Percentiles rank a stretch among this genome's conserved stretches.
Conservation (phyloP, 2,113 vertebrate species). For the Spea bombifrons region DNA sequence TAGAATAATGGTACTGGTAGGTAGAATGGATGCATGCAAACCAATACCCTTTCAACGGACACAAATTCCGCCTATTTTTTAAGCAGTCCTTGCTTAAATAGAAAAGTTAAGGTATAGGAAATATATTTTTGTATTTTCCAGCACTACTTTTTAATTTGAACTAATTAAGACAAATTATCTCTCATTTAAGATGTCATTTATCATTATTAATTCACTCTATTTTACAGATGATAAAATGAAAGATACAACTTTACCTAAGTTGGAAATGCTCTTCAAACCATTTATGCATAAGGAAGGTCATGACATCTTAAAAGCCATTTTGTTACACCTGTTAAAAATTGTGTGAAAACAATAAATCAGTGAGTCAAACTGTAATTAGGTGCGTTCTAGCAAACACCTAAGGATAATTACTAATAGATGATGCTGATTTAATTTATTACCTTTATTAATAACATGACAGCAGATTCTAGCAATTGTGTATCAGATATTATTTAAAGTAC, state of each 20-base stretch:
- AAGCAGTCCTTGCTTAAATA: neutral
- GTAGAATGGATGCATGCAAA: no score
- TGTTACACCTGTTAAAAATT: slow-evolving; percentile 13
- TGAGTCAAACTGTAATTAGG: slow-evolving; percentile 32
- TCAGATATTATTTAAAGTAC: neutral
- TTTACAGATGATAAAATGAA: neutral
- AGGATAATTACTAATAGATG: slow-evolving; percentile 30
- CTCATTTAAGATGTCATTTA: slow-evolving; percentile 10
- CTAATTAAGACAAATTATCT: slow-evolving; percentile 34
- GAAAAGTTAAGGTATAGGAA: no score
- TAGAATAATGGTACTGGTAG: no score
- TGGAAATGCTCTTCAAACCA: neutral
- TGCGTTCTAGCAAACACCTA: slow-evolving; percentile 20
- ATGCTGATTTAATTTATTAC: slow-evolving; percentile 15
- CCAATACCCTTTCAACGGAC: no score
- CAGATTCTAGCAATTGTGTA: slow-evolving; percentile 8
- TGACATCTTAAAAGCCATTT: slow-evolving; percentile 17
- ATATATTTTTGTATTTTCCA: neutral
- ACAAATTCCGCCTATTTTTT: neutral
- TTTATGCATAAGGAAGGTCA: slow-evolving; percentile 11
- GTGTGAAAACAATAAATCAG: slow-evolving; percentile 33
- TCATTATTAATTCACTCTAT: slow-evolving; percentile 35
- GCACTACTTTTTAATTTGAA: neutral
- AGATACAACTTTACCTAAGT: slow-evolving; percentile 13
- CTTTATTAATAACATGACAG: neutral